Evolutionary conservation across 1,140 invertebrate genomes (phyloP).

Genomic region (Macrobrachium nipponense): DNA sequence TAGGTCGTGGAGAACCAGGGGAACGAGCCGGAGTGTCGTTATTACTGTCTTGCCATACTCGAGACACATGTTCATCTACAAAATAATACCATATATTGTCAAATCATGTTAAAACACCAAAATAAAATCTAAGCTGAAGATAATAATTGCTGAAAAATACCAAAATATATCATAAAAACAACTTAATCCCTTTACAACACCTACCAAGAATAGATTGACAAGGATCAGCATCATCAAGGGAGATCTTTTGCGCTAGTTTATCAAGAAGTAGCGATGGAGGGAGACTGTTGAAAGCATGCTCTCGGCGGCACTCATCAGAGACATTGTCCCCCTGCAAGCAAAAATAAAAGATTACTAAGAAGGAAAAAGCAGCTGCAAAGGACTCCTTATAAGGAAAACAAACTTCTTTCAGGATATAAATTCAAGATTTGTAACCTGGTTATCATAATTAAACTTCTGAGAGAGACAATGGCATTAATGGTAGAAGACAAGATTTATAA

Average conservation of each 20-base stretch:
- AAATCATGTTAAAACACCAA: background rate
- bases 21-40: slow-evolving; percentile 57
- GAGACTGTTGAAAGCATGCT: slow-evolving; percentile 55
- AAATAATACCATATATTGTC: background rate
- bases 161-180: too few species aligned
- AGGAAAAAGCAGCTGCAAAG: background rate
- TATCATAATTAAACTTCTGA: too few species aligned
- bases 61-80: slow-evolving; percentile 57
- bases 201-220: slow-evolving; percentile 47
- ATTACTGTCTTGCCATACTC: slow-evolving; percentile 63
- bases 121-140: too few species aligned
- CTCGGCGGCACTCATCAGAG: slow-evolving; percentile 43
- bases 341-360: background rate
- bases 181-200: background rate
- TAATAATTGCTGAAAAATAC: too few species aligned
- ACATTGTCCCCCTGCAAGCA: slow-evolving; percentile 49
- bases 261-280: slow-evolving; percentile 47
- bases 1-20: slow-evolving; percentile 53
- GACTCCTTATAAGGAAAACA: background rate
- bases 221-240: slow-evolving; percentile 48
- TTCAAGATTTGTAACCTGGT: too few species aligned
- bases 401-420: too few species aligned
- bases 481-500: background rate
- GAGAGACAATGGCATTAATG: background rate
- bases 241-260: slow-evolving; percentile 46